Conservation (phyloP, 2,888 invertebrate genomes). For the Sminthurides aquaticus region DNA sequence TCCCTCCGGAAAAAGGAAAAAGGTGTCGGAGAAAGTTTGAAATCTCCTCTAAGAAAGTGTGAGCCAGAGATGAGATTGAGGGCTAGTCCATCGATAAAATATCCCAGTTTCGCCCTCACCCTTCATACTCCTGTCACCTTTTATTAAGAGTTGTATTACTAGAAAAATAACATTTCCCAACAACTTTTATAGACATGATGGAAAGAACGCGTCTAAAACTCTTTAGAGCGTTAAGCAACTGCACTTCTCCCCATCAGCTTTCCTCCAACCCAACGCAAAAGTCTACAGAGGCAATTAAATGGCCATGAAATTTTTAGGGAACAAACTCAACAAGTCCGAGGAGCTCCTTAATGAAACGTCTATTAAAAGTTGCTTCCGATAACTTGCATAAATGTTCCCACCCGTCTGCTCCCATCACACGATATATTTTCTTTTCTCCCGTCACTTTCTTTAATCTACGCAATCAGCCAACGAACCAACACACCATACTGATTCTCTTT, state of each 20-base stretch:
- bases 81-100: too few relatives aligned
- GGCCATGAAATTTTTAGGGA: neutral
- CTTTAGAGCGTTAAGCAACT: too few relatives aligned
- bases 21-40: too few relatives aligned
- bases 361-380: constrained; percentile 14
- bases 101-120: neutral
- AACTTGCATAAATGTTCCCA: neutral
- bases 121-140: constrained; percentile 13
- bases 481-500: neutral
- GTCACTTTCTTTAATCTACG: neutral
- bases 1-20: too few relatives aligned
- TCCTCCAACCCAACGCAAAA: too few relatives aligned
- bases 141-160: constrained; percentile 16
- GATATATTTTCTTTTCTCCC: neutral
- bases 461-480: neutral
- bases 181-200: neutral
- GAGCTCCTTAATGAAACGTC: constrained; percentile 11
- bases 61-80: too few relatives aligned
- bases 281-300: neutral
- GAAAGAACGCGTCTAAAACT: too few relatives aligned
- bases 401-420: neutral
- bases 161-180: constrained; percentile 10
- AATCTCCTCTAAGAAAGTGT: too few relatives aligned
- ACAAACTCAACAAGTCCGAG: constrained; percentile 1
- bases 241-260: too few relatives aligned